Conservation (phyloP, 2,113 vertebrate species). For the Callipepla squamata region DNA sequence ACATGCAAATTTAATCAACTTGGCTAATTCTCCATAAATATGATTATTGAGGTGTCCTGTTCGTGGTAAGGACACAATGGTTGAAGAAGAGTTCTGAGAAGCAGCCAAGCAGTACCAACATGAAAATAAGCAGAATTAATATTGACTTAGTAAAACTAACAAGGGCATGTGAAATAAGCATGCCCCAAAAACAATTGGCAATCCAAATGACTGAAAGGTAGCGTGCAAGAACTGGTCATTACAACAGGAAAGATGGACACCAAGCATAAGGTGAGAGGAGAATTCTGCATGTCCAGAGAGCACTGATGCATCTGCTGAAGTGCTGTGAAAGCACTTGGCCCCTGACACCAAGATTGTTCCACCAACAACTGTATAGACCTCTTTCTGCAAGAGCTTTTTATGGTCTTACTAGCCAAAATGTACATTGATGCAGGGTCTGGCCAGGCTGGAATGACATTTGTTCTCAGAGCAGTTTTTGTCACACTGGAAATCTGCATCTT, state of each 20-base stretch:
- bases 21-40: neutral
- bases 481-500: neutral
- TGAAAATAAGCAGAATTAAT: neutral
- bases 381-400: neutral
- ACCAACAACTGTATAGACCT: rapidly evolving
- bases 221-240: neutral
- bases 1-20: neutral
- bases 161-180: neutral
- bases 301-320: neutral
- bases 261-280: neutral
- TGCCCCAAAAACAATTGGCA: neutral
- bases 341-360: neutral
- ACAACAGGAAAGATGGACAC: neutral
- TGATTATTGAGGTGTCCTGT: neutral
- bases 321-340: neutral
- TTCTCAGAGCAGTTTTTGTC: neutral
- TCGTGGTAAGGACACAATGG: neutral
- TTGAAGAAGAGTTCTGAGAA: neutral
- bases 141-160: neutral
- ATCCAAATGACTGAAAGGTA: neutral
- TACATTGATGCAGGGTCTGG: neutral
- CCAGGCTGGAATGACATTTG: neutral
- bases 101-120: neutral
- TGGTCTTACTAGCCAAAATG: neutral
- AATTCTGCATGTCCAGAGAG: neutral